Evolutionary conservation across 2,113 vertebrate genomes (phyloP).

Genomic region (Centropristis striata): DNA sequence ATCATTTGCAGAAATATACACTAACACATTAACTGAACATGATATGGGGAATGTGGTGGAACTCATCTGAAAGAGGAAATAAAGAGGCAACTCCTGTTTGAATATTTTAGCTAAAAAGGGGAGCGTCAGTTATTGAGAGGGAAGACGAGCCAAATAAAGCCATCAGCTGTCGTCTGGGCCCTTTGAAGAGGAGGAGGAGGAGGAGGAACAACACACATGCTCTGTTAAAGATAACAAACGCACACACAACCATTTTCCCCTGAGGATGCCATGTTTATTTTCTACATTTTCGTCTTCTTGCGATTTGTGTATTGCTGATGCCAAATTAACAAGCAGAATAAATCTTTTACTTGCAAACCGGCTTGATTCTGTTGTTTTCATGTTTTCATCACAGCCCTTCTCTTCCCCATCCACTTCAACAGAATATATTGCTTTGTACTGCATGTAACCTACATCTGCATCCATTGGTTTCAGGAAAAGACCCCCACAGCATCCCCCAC

Average conservation of each 20-base stretch:
- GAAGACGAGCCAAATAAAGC: constrained; percentile 32
- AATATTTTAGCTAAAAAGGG: constrained; percentile 28
- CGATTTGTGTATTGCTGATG: constrained; percentile 1
- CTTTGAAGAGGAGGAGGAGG: constrained; percentile 42
- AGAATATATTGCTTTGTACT: background rate
- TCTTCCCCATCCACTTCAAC: background rate
- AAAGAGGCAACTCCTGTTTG: background rate
- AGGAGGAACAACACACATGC: constrained; percentile 17
- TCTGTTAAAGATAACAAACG: constrained; percentile 24
- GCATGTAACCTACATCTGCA: background rate
- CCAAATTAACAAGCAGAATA: constrained; percentile 9
- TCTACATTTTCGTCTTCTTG: background rate
- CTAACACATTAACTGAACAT: background rate
- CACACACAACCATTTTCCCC: background rate
- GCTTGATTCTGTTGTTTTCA: background rate
- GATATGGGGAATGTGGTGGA: constrained; percentile 2
- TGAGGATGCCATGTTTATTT: constrained; percentile 26
- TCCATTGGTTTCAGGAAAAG: too few relatives aligned
- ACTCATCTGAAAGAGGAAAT: constrained; percentile 8
- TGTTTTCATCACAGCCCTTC: background rate
- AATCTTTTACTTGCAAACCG: background rate
- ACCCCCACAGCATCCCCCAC: too few relatives aligned
- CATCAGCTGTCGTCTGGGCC: constrained; percentile 32
- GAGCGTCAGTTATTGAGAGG: constrained; percentile 22
- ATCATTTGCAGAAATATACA: background rate